Conservation (phyloP, 2,888 invertebrate genomes). For the Cryptops parisi region DNA sequence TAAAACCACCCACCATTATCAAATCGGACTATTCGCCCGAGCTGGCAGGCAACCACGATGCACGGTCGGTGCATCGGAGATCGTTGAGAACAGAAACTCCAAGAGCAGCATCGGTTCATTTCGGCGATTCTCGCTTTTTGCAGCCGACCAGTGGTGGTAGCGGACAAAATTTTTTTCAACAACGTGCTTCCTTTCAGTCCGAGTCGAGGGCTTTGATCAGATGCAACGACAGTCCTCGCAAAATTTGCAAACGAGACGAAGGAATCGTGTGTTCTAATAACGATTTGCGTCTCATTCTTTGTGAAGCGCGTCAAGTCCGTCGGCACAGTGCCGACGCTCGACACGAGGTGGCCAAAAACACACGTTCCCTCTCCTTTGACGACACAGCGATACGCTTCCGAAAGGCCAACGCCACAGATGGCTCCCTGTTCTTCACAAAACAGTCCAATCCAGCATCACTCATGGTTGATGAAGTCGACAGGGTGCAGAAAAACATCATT, state of each 20-base stretch:
- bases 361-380: slow-evolving; percentile 17
- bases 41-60: background rate
- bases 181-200: slow-evolving; percentile 5
- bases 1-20: no score
- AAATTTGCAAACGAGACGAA: background rate
- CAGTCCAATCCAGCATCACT: background rate
- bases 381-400: slow-evolving; percentile 12
- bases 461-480: no score
- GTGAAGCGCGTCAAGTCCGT: slow-evolving; percentile 1
- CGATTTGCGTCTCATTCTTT: slow-evolving; percentile 15
- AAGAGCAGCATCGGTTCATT: background rate
- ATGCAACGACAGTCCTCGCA: background rate
- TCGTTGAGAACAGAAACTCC: no score
- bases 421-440: slow-evolving; percentile 2
- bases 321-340: slow-evolving; percentile 13
- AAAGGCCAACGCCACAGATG: background rate
- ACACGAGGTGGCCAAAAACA: slow-evolving; percentile 15
- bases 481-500: background rate
- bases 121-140: background rate
- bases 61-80: no score
- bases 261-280: slow-evolving; percentile 19
- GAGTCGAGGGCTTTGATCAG: background rate
- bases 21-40: background rate
- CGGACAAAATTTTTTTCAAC: background rate
- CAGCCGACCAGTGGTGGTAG: background rate